Base-by-base conservation (phyloP, 2,888 invertebrate species). In the Drosophila eohydei region DNA sequence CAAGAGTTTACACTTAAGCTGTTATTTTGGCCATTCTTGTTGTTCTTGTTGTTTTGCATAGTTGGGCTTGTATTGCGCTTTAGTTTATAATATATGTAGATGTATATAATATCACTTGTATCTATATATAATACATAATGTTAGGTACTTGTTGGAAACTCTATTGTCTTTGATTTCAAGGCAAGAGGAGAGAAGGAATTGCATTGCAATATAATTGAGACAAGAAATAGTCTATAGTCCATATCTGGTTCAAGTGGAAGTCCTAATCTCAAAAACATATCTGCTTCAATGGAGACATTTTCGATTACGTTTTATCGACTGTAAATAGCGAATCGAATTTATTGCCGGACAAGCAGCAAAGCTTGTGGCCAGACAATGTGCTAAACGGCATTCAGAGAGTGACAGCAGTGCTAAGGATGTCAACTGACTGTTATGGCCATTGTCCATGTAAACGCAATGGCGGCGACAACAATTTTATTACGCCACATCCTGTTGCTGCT, bases 391-490 rank as follows among this genome's bases (percentile, higher is more conserved):
- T 2, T 26, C 32, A 2, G 9, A 6, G 30, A n/a, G 11, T 14
- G 54, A 11, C 36, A 46, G n/a, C 34, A 32, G 52, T 8, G 41
- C 28, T 41, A 57, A 58, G 73, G 68, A 57, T 77, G 44, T 56
- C 59, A 43, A 59, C 26, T 46, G 46, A 38, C 41, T 57, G 59
- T 60, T 59, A 36, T 58, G 28, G 52, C 58, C 52, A 34, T 64
- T 64, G 62, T 65, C 51, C 64, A 36, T 55, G 64, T 50, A 28
- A 68, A 64, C 44, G 58, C 51, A 68, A 50, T 46, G 44, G 54
- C 52, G 30, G 54, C 52, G 30, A 65, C 62, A 72, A 56, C 56
- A 69, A 57, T 60, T 54, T 57, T 66, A 75, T 66, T 75, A 44
- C 46, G 48, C 30, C 52, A 34, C 41, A 32, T 52, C 50, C 58